These are phyloP conservation scores for Tamandua tetradactyla DNA, from an alignment of 2,797 vertebrate species.

Conservation along the genomic window DNA sequence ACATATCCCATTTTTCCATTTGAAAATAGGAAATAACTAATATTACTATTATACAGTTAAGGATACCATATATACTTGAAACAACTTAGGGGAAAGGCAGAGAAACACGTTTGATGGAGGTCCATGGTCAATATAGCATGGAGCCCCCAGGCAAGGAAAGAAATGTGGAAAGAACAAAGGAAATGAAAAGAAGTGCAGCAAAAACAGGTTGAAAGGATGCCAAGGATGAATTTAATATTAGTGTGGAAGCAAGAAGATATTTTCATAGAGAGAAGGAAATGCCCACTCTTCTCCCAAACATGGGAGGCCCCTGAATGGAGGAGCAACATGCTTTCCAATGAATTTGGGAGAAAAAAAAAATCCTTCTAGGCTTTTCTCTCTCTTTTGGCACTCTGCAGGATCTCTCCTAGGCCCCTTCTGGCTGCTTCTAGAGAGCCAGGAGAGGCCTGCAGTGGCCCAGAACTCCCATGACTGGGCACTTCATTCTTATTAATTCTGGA, in stretches of 20 bases:
- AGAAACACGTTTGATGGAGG: background rate
- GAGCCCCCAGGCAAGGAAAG: background rate
- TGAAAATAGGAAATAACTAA: background rate
- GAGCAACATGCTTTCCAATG: background rate
- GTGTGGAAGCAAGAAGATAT: background rate
- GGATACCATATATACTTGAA: background rate
- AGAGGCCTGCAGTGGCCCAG: background rate
- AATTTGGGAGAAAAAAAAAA: background rate
- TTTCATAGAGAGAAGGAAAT: background rate
- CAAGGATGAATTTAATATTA: background rate
- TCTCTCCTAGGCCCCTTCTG: fast-evolving
- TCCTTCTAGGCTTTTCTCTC: background rate
- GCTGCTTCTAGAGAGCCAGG: background rate
- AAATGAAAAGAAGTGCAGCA: background rate
- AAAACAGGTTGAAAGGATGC: background rate
- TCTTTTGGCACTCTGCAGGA: background rate
- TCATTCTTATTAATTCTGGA: background rate
- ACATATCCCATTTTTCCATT: background rate
- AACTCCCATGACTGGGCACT: background rate
- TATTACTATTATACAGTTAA: background rate
- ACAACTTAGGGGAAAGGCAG: background rate
- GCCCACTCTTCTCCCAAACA: background rate
- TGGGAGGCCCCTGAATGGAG: background rate
- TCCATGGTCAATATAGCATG: background rate
- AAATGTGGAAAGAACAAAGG: background rate